A percentile compares a stretch with the other conserved stretches of the same genome.
phyloP scores from a whole-genome alignment of 1,140 invertebrate genomes.

The Drosophila arizonae region DNA sequence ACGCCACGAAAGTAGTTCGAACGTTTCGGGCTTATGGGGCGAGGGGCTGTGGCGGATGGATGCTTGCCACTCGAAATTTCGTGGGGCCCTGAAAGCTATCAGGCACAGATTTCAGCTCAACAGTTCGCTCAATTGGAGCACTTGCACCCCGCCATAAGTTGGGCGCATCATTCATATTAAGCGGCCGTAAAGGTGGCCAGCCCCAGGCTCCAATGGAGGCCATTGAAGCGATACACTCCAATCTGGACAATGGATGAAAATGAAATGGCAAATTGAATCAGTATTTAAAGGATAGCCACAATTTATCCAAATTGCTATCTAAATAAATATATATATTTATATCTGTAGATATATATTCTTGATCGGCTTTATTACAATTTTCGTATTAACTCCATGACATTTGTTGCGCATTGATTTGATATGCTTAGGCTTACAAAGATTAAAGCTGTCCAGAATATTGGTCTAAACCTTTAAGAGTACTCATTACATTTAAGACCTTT shows the following conservation, averaged over 20 bases:
- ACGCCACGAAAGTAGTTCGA: slow-evolving; percentile 29
- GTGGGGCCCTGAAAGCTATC: slow-evolving; percentile 33
- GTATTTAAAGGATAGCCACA: too few species aligned
- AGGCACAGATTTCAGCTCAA: slow-evolving; percentile 59
- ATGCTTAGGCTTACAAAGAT: too few species aligned
- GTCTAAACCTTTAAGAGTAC: too few species aligned
- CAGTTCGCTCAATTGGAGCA: slow-evolving; percentile 33
- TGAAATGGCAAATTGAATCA: background rate
- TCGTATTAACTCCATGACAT: too few species aligned
- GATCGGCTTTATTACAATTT: too few species aligned
- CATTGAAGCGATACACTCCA: background rate
- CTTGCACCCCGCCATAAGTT: slow-evolving; percentile 34
- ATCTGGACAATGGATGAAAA: background rate
- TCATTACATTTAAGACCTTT: too few species aligned
- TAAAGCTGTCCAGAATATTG: too few species aligned
- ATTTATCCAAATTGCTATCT: too few species aligned
- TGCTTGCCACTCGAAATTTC: slow-evolving; percentile 3
- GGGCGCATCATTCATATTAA: slow-evolving; percentile 26
- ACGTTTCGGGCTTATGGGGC: background rate
- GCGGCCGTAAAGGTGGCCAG: slow-evolving; percentile 4
- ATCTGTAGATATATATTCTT: too few species aligned
- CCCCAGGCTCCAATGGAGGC: slow-evolving; percentile 15
- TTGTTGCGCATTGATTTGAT: too few species aligned
- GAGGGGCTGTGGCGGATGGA: background rate
- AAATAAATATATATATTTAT: too few species aligned